phyloP scores from a whole-genome alignment of 2,888 invertebrate species.

The Drosophila flavopinicola region DNA sequence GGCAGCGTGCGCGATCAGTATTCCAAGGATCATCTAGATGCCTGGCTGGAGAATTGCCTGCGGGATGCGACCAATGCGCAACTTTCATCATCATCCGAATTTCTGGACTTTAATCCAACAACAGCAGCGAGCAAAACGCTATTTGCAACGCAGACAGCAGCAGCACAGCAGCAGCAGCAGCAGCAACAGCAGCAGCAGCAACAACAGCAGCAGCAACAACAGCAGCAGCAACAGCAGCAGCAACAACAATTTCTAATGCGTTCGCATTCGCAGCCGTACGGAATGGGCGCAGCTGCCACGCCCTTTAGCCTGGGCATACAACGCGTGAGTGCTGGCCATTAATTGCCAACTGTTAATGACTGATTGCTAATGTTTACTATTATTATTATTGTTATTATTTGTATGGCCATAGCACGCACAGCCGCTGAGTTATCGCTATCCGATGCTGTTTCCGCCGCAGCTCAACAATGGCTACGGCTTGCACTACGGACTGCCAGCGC shows the following conservation, averaged over 20 bases:
- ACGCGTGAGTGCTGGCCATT: conserved; percentile 75
- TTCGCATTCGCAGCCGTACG: conserved; percentile 64
- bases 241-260: conserved; percentile 76
- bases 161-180: conserved; percentile 55
- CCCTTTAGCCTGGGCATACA: conserved; percentile 83
- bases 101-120: conserved; percentile 83
- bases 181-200: conserved; percentile 51
- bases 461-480: conserved; percentile 50
- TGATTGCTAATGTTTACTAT: conserved; percentile 13
- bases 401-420: conserved; percentile 75
- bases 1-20: conserved; percentile 60
- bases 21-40: conserved; percentile 83
- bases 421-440: conserved; percentile 77
- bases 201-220: conserved; percentile 45
- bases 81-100: conserved; percentile 83
- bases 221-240: conserved; percentile 52
- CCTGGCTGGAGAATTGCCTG: conserved; percentile 84
- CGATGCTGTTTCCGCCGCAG: conserved; percentile 76
- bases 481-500: conserved; percentile 59
- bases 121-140: conserved; percentile 38
- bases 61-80: conserved; percentile 83
- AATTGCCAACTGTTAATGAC: conserved; percentile 25
- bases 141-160: conserved; percentile 54
- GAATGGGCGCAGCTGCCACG: conserved; percentile 60
- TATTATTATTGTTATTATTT: conserved; percentile 51